A percentile compares a stretch with the other conserved stretches of the same genome.
These are phyloP conservation scores for Myanophis thanlyinensis DNA, from an alignment of 2,113 vertebrate species.

Conservation along the genomic window DNA sequence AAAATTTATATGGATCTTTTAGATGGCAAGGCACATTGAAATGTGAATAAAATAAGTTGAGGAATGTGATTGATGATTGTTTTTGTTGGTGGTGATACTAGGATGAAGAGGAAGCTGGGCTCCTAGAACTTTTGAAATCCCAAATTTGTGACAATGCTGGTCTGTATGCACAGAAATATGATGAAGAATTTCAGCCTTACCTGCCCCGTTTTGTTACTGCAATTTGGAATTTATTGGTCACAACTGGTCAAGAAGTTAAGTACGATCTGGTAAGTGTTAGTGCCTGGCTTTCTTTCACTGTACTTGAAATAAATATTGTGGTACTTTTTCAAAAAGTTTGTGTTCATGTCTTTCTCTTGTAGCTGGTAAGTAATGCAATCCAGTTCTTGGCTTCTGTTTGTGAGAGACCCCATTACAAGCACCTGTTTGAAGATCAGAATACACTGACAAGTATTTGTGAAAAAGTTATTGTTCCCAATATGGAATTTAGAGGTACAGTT, in stretches of 20 bases:
- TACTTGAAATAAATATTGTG: background rate
- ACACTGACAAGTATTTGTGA: constrained; percentile 97
- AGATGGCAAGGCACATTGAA: background rate
- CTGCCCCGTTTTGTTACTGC: constrained; percentile 95
- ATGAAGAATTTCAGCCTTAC: constrained; percentile 97
- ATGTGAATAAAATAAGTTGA: background rate
- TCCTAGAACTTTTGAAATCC: constrained; percentile 94
- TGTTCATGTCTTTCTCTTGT: constrained; percentile 36
- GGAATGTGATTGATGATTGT: constrained; percentile 52
- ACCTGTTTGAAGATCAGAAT: constrained; percentile 97
- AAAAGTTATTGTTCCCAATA: constrained; percentile 98
- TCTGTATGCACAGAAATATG: constrained; percentile 97
- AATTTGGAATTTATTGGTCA: constrained; percentile 97
- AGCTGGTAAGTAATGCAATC: constrained; percentile 98
- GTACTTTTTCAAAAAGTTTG: background rate
- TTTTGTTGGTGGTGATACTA: constrained; percentile 58
- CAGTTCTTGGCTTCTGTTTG: constrained; percentile 98
- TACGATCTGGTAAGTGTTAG: constrained; percentile 89
- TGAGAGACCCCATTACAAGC: constrained; percentile 96
- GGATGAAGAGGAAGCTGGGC: constrained; percentile 98
- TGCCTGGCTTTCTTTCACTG: background rate
- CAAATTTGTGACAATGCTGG: constrained; percentile 99
- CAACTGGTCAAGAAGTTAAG: constrained; percentile 96
- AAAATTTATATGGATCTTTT: background rate
- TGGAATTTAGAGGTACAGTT: constrained; percentile 99